Base-by-base conservation (phyloP, 2,888 invertebrate species). In the Deroplatys truncata region DNA sequence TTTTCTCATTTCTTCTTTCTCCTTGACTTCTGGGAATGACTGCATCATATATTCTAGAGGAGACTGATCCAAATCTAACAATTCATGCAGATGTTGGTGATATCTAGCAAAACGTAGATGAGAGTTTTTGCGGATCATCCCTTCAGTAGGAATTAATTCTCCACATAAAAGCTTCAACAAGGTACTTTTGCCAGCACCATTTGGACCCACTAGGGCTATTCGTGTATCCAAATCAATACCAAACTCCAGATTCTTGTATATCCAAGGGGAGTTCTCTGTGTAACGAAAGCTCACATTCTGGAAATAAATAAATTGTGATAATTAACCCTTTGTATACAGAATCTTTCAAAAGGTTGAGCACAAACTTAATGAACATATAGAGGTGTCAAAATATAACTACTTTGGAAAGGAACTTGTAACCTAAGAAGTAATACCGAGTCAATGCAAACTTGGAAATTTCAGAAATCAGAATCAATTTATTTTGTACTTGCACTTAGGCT, bases 21-120 rank as follows among this genome's bases (percentile, higher is more conserved):
- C 99, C 92, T 99, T 98, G 13, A 99, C 97, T 20, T 98, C 98
- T 0, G 99, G 99, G 94, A 98, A 99, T 92, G 97, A 96, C 92
- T 96, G 97, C 97, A 99, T 96, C 99, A 99, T 99, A 94, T 99
- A 99, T 92, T 99, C 99, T 84, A 99, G 94, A 16, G 99, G 99
- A 31, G 99, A 98, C 91, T 98, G 94, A 93, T 99, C 98, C 92
- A 99, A 94, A 93, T 99, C 99, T 35, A 99, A 94, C 90, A 99
- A 95, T 93, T 99, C 99, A 92, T 98, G 98, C 92, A 99, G 95
- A 94, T 99, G 99, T 94, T 99, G 99, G 94, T 99, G 99, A 94
- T 99, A 99, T 92, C 99, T 96, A 3, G 99, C 99, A 92, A 99
- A 98, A 91, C 98, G 96, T 93, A 99, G 95, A 95, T 99, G 99